Conservation (phyloP, 1,140 invertebrate genomes). For the Drosophila athabasca region DNA sequence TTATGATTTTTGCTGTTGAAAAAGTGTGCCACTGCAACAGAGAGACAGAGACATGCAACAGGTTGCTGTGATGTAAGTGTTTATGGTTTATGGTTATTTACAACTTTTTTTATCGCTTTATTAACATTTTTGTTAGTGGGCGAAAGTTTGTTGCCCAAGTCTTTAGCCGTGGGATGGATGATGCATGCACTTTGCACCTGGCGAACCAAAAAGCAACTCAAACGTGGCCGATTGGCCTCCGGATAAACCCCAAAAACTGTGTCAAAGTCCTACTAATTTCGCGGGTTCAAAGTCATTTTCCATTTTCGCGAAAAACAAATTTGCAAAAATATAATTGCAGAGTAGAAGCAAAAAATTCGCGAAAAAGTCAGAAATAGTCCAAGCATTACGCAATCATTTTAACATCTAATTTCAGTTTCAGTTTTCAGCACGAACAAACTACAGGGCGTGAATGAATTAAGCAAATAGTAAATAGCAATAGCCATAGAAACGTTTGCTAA, state of each 20-base stretch:
- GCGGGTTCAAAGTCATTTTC: conserved; percentile 53
- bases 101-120: conserved; percentile 55
- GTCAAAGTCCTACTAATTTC: conserved; percentile 50
- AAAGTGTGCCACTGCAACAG: conserved; percentile 70
- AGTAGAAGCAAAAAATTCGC: conserved; percentile 32
- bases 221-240: conserved; percentile 55
- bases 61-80: conserved; percentile 51
- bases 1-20: conserved; percentile 35
- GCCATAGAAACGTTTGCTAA: conserved; percentile 50
- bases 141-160: conserved; percentile 67
- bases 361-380: conserved; percentile 44
- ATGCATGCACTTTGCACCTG: conserved; percentile 69
- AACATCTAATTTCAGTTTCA: conserved; percentile 38
- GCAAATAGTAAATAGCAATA: conserved; percentile 64
- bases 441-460: conserved; percentile 72
- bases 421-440: conserved; percentile 56
- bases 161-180: conserved; percentile 20
- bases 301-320: conserved; percentile 35
- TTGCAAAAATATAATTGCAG: conserved; percentile 64
- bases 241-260: conserved; percentile 28
- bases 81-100: conserved; percentile 59
- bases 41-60: conserved; percentile 61
- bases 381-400: conserved; percentile 57
- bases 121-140: conserved; percentile 30
- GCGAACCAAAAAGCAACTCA: conserved; percentile 55